A percentile compares a stretch with the other conserved stretches of the same genome.
Conservation (phyloP, 1,140 invertebrate genomes). For the Calephelis virginiensis region DNA sequence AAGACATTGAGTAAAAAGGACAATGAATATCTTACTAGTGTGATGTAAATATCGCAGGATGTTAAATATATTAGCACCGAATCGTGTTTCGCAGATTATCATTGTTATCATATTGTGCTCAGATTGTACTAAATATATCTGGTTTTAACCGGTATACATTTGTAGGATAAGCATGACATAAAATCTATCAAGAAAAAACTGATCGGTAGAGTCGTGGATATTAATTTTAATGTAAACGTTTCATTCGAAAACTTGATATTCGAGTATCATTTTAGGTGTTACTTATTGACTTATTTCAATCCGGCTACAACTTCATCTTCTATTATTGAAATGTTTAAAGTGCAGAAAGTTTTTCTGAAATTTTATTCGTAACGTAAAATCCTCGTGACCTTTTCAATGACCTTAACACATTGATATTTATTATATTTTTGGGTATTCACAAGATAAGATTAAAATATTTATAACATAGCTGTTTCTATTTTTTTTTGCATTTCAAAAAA, state of each 20-base stretch:
- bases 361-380: too few species aligned
- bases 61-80: conserved; percentile 5
- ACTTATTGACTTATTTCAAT: background rate
- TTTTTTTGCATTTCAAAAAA: too few species aligned
- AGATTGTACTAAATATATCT: conserved; percentile 5
- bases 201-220: background rate
- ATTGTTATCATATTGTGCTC: conserved; percentile 4
- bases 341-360: too few species aligned
- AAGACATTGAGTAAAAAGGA: background rate
- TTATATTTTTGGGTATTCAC: too few species aligned
- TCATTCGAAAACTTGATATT: background rate
- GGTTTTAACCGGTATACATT: background rate
- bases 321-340: background rate
- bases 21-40: background rate
- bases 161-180: conserved; percentile 1
- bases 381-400: too few species aligned
- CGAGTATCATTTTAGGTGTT: background rate
- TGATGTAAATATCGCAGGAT: background rate
- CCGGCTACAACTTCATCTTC: background rate
- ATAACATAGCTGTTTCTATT: too few species aligned
- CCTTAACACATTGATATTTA: too few species aligned
- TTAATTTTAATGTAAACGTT: background rate
- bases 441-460: too few species aligned
- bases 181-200: background rate
- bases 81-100: conserved; percentile 1